Conservation (phyloP, 2,797 vertebrate genomes). For the Oreonectes daqikongensis region DNA sequence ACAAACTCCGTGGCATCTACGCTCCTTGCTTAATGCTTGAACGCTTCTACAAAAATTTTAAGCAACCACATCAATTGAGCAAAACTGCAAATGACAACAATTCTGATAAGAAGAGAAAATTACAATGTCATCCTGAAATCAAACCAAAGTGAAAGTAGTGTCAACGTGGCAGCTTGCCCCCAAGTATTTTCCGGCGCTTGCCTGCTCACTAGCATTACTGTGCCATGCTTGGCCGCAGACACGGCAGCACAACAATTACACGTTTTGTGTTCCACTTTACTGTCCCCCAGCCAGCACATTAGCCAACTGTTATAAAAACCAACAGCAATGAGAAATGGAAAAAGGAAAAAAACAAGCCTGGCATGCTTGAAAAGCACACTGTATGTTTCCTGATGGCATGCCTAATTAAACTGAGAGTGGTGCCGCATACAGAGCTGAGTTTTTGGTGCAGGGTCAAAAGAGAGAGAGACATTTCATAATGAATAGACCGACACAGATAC, state of each 20-base stretch:
- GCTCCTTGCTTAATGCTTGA: background rate
- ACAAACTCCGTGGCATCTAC: background rate
- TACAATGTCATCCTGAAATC: conserved; percentile 15
- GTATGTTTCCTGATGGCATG: conserved; percentile 21
- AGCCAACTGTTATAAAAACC: conserved; percentile 48
- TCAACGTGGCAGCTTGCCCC: conserved; percentile 55
- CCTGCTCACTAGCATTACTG: conserved; percentile 18
- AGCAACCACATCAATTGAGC: background rate
- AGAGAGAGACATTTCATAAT: background rate
- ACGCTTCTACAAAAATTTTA: background rate
- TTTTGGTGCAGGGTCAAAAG: background rate
- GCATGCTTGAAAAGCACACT: conserved; percentile 24
- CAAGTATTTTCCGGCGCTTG: conserved; percentile 43
- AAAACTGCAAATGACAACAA: conserved; percentile 2
- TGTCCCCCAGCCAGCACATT: conserved; percentile 50
- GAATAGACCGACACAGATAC: background rate
- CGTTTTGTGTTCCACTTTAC: conserved; percentile 38
- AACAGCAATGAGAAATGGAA: conserved; percentile 25
- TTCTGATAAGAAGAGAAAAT: background rate
- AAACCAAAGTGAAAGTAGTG: conserved; percentile 32
- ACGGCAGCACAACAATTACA: conserved; percentile 55
- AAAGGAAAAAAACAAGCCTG: conserved; percentile 23
- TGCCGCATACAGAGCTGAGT: background rate
- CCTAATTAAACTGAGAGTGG: conserved; percentile 28
- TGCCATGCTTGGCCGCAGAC: conserved; percentile 51